These are phyloP conservation scores for Himalopsyche phryganea DNA, from an alignment of 1,140 invertebrate genomes.

Conservation along the genomic window DNA sequence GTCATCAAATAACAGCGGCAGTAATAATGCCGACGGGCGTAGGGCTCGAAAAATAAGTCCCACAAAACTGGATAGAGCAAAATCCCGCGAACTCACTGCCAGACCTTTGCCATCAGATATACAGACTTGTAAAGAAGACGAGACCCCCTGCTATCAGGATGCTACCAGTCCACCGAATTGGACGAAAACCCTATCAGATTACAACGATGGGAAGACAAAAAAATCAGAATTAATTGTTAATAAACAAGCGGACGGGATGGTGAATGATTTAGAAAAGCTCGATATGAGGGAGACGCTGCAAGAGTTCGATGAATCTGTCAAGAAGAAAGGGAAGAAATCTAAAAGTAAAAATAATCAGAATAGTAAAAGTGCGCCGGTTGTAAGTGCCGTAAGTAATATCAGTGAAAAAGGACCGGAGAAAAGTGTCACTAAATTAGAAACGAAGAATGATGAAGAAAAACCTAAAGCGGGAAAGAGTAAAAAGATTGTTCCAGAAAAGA, in stretches of 20 bases:
- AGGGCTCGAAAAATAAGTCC: constrained; percentile 37
- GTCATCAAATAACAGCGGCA: not conserved
- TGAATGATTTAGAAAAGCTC: constrained; percentile 40
- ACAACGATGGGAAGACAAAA: constrained; percentile 21
- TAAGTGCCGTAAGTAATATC: constrained; percentile 31
- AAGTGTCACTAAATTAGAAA: constrained; percentile 4
- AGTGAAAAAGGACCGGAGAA: constrained; percentile 37
- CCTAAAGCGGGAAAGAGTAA: constrained; percentile 9
- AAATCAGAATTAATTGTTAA: constrained; percentile 18
- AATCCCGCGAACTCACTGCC: constrained; percentile 45
- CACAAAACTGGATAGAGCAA: constrained; percentile 46
- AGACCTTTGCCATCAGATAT: constrained; percentile 36
- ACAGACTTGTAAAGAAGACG: constrained; percentile 47
- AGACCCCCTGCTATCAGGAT: constrained; percentile 36
- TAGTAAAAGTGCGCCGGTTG: constrained; percentile 30
- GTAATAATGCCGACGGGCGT: not conserved
- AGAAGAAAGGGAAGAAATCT: constrained; percentile 45
- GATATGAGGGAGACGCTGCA: constrained; percentile 49
- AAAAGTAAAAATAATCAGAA: constrained; percentile 43
- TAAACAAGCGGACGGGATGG: constrained; percentile 12
- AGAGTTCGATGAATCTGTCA: constrained; percentile 53
- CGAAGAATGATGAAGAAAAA: constrained; percentile 24
- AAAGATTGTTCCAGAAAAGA: constrained; percentile 7
- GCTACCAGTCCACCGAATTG: constrained; percentile 42
- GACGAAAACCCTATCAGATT: constrained; percentile 37